Percentiles rank a stretch among this genome's conserved stretches.
These are phyloP conservation scores for Rutilus rutilus DNA, from an alignment of 2,113 vertebrate genomes.

Conservation along the genomic window DNA sequence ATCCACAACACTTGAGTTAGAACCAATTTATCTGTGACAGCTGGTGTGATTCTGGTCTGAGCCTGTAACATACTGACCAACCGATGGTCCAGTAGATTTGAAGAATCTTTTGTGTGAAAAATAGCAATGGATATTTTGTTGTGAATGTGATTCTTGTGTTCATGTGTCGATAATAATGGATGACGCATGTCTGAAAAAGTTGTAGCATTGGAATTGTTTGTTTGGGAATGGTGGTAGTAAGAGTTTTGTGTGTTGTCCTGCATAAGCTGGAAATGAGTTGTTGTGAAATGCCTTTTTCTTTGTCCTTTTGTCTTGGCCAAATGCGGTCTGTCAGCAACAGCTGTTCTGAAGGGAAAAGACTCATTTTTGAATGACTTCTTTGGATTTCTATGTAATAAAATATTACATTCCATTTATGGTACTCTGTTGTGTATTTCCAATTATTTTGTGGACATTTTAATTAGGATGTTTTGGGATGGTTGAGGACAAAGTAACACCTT, in stretches of 20 bases:
- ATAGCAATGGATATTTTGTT: background rate
- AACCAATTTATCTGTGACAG: constrained; percentile 33
- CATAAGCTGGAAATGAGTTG: constrained; percentile 6
- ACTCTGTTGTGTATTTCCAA: background rate
- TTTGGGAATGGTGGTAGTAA: constrained; percentile 13
- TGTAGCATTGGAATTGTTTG: constrained; percentile 45
- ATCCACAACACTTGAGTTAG: constrained; percentile 31
- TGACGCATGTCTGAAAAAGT: background rate
- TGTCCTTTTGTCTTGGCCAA: constrained; percentile 31
- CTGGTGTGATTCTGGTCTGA: constrained; percentile 18
- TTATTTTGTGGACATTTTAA: background rate
- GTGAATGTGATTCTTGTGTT: constrained; percentile 10
- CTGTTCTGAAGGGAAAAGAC: constrained; percentile 25
- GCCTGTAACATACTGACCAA: constrained; percentile 4
- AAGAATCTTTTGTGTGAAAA: constrained; percentile 29
- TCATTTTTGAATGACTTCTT: constrained; percentile 16
- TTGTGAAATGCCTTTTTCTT: constrained; percentile 15
- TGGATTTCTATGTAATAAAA: constrained; percentile 52
- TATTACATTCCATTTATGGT: constrained; percentile 50
- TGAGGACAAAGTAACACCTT: background rate
- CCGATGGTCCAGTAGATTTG: constrained; percentile 5
- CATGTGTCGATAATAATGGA: background rate
- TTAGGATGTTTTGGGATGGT: background rate
- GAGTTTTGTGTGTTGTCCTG: constrained; percentile 7
- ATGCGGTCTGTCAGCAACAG: background rate